Conservation (phyloP, 1,140 invertebrate genomes). For the silkworm (Bombyx mori) region DNA sequence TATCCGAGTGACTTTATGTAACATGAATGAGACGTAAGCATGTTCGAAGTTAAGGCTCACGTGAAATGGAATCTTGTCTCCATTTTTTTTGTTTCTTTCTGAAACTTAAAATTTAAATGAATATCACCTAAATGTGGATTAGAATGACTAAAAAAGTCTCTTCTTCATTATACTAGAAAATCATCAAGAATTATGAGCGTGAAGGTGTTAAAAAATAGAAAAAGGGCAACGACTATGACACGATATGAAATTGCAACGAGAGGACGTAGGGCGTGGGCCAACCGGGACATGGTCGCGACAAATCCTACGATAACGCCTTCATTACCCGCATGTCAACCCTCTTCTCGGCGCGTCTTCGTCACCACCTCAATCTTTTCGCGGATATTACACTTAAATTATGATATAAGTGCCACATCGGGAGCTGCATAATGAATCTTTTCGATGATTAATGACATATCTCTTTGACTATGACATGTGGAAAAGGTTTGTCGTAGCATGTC, state of each 20-base stretch:
- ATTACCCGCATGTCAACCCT: slow-evolving; percentile 64
- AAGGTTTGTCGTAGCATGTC: too few species aligned
- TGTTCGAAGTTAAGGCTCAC: too few species aligned
- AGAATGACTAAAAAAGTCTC: too few species aligned
- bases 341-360: slow-evolving; percentile 49
- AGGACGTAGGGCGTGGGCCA: slow-evolving; percentile 4
- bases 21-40: too few species aligned
- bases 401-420: slow-evolving; percentile 36
- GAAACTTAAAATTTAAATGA: too few species aligned
- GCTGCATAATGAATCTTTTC: slow-evolving; percentile 38
- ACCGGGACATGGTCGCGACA: slow-evolving; percentile 23
- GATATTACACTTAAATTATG: slow-evolving; percentile 66
- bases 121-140: too few species aligned
- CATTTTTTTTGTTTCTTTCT: too few species aligned
- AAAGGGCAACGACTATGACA: slow-evolving; percentile 19
- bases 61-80: too few species aligned
- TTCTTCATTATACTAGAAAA: too few species aligned
- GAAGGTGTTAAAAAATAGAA: slow-evolving; percentile 21
- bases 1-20: slow-evolving; percentile 1
- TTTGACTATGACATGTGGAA: too few species aligned
- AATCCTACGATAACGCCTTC: slow-evolving; percentile 49
- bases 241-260: slow-evolving; percentile 33
- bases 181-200: neutral
- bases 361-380: slow-evolving; percentile 60
- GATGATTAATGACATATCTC: slow-evolving; percentile 23